Percentiles rank a stretch among this genome's conserved stretches.
Conservation (phyloP, 2,113 vertebrate genomes). For the Corythornis madagascariensis region DNA sequence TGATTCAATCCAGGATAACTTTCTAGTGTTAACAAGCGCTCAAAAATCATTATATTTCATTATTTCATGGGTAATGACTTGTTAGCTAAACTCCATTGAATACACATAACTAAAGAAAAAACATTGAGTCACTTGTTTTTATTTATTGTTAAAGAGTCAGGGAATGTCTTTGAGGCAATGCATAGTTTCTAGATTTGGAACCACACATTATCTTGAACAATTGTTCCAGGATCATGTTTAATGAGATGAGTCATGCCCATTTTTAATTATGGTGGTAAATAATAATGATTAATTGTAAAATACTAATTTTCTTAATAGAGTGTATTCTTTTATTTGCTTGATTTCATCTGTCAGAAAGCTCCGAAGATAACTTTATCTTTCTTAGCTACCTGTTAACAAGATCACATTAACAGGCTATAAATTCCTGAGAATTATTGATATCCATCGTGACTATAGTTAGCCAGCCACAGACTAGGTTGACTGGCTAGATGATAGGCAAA, state of each 20-base stretch:
- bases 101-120: neutral
- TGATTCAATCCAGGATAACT: neutral
- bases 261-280: neutral
- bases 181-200: neutral
- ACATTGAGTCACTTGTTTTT: neutral
- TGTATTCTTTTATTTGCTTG: neutral
- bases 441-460: fast-evolving
- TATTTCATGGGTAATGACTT: neutral
- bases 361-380: neutral
- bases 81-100: neutral
- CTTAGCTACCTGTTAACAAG: neutral
- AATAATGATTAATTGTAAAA: neutral
- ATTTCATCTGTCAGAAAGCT: neutral
- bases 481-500: neutral
- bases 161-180: neutral
- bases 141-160: neutral
- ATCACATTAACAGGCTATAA: neutral
- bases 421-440: neutral
- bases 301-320: neutral
- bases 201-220: neutral
- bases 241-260: neutral
- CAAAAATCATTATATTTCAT: neutral
- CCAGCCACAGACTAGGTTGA: neutral
- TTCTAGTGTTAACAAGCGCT: neutral
- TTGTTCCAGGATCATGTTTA: neutral